Evolutionary conservation across 2,797 vertebrate genomes (phyloP).

Genomic region (Acipenser ruthenus): DNA sequence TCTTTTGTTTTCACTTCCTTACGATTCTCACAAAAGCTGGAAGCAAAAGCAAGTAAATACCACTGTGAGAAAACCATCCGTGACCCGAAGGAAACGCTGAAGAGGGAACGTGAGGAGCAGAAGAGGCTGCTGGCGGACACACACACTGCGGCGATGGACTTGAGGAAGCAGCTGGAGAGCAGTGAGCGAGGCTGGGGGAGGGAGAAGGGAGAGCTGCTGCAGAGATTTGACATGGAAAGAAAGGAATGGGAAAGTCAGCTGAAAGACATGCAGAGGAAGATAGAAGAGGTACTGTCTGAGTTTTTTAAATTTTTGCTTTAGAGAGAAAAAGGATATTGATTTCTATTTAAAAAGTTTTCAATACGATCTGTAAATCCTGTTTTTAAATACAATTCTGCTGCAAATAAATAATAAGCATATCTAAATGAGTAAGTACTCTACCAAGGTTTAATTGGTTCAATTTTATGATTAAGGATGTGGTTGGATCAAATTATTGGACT

Average conservation of each 20-base stretch:
- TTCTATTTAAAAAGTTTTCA: too few species aligned
- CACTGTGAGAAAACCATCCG: constrained; percentile 39
- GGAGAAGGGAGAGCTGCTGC: constrained; percentile 85
- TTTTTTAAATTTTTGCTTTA: neutral
- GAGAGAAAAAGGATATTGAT: neutral
- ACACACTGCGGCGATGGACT: constrained; percentile 73
- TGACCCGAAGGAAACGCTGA: constrained; percentile 46
- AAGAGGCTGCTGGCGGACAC: constrained; percentile 59
- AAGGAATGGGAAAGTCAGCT: constrained; percentile 93
- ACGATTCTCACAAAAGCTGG: constrained; percentile 43
- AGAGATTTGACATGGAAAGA: constrained; percentile 86
- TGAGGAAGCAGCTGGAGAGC: constrained; percentile 71
- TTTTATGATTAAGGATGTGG: too few species aligned
- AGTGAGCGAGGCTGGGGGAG: constrained; percentile 76
- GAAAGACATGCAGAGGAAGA: constrained; percentile 91
- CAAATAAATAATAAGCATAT: too few species aligned
- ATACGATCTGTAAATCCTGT: too few species aligned
- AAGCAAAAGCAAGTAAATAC: constrained; percentile 50
- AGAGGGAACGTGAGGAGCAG: constrained; percentile 61
- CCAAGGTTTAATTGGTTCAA: too few species aligned
- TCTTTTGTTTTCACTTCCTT: constrained; percentile 9
- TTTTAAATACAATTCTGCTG: too few species aligned
- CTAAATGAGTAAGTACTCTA: too few species aligned
- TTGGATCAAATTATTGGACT: too few species aligned
- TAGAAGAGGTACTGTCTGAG: constrained; percentile 77